Conservation (phyloP, 2,113 vertebrate genomes). For the Marmota monax region DNA sequence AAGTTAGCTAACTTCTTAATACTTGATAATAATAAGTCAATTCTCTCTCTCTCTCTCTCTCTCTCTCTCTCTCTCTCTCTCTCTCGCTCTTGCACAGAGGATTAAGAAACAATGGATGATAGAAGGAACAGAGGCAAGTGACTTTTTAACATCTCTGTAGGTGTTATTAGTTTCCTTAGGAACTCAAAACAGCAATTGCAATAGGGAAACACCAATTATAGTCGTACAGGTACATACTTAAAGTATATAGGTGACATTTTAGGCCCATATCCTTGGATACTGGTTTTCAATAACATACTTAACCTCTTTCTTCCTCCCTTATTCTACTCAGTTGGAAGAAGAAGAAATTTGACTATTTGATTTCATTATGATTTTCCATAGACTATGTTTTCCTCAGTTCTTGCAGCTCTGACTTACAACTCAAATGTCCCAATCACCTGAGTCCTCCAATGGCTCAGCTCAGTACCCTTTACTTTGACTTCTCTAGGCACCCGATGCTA, state of each 20-base stretch:
- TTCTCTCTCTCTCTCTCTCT: too few species aligned
- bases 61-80: too few species aligned
- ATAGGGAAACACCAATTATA: not conserved
- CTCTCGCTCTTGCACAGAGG: not conserved
- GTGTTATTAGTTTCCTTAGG: not conserved
- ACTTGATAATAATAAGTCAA: not conserved
- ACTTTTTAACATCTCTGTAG: not conserved
- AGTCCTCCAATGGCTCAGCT: not conserved
- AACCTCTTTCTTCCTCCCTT: not conserved
- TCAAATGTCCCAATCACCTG: not conserved
- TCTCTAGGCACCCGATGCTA: not conserved
- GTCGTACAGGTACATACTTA: not conserved
- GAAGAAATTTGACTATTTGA: not conserved
- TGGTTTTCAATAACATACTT: not conserved
- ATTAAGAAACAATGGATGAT: not conserved
- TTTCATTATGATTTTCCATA: not conserved
- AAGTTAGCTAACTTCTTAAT: not conserved
- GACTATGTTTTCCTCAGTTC: not conserved
- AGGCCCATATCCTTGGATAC: not conserved
- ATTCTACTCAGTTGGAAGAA: not conserved
- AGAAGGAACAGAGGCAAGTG: not conserved
- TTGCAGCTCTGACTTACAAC: not conserved
- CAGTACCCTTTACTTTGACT: not conserved
- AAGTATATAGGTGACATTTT: not conserved
- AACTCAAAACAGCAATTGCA: not conserved